These are phyloP conservation scores for Aratinga solstitialis DNA, from an alignment of 2,797 vertebrate species.

Conservation along the genomic window DNA sequence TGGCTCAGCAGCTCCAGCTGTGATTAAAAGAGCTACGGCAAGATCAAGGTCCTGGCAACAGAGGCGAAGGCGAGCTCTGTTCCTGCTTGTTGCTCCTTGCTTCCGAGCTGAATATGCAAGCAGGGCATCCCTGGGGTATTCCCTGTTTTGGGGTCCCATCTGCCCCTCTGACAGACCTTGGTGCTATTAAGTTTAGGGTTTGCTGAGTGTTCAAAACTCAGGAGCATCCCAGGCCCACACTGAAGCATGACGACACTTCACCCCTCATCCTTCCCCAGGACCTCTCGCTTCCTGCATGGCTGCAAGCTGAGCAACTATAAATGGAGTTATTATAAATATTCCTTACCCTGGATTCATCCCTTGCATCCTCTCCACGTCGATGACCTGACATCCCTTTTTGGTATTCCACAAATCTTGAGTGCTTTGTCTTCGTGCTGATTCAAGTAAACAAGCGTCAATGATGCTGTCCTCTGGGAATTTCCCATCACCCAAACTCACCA, in stretches of 20 bases:
- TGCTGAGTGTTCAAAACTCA: background rate
- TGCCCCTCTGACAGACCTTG: background rate
- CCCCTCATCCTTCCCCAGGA: background rate
- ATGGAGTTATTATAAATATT: background rate
- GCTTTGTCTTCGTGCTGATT: background rate
- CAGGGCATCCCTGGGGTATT: background rate
- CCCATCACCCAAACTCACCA: background rate
- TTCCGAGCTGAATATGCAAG: background rate
- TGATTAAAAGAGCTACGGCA: background rate
- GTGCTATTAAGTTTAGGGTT: background rate
- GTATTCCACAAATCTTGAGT: background rate
- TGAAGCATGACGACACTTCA: fast-evolving
- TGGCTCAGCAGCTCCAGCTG: background rate
- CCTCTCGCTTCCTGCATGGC: background rate
- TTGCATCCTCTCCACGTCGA: background rate
- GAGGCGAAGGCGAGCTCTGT: background rate
- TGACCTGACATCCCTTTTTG: background rate
- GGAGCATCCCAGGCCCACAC: background rate
- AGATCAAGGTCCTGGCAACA: background rate
- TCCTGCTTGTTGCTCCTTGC: background rate
- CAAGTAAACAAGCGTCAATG: background rate
- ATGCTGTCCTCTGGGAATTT: background rate
- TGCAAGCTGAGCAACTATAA: background rate
- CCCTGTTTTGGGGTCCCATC: background rate
- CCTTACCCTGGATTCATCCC: background rate